Evolutionary conservation across 2,113 vertebrate species (phyloP).

Genomic region (Opisthocomus hoazin): DNA sequence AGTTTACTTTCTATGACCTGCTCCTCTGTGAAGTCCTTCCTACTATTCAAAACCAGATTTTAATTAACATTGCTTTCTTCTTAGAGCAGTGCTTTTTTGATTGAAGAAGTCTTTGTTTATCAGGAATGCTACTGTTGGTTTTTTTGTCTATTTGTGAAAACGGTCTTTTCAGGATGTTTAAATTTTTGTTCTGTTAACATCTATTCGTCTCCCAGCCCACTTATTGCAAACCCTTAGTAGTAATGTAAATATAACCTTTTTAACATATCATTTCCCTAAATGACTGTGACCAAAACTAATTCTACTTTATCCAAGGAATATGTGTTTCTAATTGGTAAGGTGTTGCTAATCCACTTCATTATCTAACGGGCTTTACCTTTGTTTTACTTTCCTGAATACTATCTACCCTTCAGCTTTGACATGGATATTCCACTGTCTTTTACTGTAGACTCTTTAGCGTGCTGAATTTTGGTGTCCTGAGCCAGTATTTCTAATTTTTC

Average conservation of each 20-base stretch:
- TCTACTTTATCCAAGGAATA: not conserved
- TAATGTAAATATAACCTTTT: not conserved
- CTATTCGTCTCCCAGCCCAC: not conserved
- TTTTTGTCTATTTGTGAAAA: not conserved
- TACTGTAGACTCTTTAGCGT: not conserved
- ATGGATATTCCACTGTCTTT: not conserved
- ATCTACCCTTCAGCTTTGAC: not conserved
- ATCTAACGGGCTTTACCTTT: not conserved
- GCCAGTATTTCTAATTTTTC: not conserved
- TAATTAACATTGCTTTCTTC: not conserved
- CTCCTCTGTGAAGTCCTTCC: not conserved
- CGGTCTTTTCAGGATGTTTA: not conserved
- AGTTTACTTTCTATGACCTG: not conserved
- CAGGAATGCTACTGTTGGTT: not conserved
- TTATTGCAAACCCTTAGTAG: not conserved
- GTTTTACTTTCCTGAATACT: not conserved
- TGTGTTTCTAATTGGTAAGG: not conserved
- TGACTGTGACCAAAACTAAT: not conserved
- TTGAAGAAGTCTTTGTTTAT: not conserved
- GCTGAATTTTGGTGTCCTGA: not conserved
- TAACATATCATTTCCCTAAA: not conserved
- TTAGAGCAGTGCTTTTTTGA: not conserved
- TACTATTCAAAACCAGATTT: not conserved
- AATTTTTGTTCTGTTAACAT: not conserved
- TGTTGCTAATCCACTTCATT: not conserved